phyloP scores from a whole-genome alignment of 2,888 invertebrate genomes.

The Lithophane semibrunnea region DNA sequence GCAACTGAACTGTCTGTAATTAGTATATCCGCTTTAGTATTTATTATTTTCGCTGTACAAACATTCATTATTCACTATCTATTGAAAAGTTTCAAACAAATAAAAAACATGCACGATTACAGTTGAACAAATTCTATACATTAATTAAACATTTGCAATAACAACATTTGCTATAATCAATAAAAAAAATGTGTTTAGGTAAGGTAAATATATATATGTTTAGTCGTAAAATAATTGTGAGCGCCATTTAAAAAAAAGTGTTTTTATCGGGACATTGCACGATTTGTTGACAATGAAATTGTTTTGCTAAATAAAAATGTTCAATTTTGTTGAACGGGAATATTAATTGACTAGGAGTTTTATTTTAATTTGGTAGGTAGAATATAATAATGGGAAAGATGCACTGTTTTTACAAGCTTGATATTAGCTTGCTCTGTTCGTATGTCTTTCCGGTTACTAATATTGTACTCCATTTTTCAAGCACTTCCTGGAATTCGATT shows the following conservation, averaged over 20 bases:
- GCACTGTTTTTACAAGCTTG: background rate
- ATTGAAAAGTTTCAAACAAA: conserved; percentile 49
- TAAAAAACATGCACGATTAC: conserved; percentile 24
- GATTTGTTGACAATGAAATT: too few species aligned
- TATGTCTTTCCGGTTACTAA: too few species aligned
- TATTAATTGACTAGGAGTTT: background rate
- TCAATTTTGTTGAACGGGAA: conserved; percentile 1
- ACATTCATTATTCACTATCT: conserved; percentile 25
- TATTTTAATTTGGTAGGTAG: background rate
- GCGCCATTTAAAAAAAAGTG: too few species aligned
- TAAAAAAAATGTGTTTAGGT: conserved; percentile 1
- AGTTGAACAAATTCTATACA: conserved; percentile 48
- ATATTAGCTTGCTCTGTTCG: too few species aligned
- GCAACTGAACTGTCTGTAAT: conserved; percentile 11
- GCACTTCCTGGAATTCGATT: too few species aligned
- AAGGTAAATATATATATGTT: too few species aligned
- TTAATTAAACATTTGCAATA: conserved; percentile 36
- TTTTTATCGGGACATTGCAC: too few species aligned
- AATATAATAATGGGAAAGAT: background rate
- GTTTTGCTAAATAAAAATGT: conserved; percentile 12
- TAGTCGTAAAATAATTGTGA: too few species aligned
- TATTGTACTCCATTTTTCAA: too few species aligned
- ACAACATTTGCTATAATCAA: background rate
- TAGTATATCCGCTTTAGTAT: conserved; percentile 16
- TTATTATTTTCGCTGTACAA: conserved; percentile 35